A percentile compares a stretch with the other conserved stretches of the same genome.
phyloP scores from a whole-genome alignment of 2,888 invertebrate species.

The Hemaris fuciformis region DNA sequence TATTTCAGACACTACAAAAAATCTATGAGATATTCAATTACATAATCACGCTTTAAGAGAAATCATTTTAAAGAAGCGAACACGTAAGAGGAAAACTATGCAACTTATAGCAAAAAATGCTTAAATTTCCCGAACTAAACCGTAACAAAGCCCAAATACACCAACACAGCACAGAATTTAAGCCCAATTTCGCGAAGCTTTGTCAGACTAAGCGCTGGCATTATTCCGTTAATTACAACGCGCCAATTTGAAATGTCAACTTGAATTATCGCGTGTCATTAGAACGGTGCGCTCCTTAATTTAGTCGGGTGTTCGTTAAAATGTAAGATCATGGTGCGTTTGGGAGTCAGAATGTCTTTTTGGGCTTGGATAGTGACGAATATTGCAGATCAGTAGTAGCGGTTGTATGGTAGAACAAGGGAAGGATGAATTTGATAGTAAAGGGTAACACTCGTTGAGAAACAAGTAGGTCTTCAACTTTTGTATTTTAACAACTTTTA shows the following conservation, averaged over 20 bases:
- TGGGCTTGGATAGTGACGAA: neutral
- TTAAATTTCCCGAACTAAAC: neutral
- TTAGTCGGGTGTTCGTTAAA: conserved; percentile 13
- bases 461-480: too few relatives aligned
- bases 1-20: too few relatives aligned
- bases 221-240: conserved; percentile 16
- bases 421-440: too few relatives aligned
- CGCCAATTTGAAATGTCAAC: conserved; percentile 17
- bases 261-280: conserved; percentile 14
- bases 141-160: neutral
- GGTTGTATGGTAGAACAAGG: too few relatives aligned
- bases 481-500: too few relatives aligned
- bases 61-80: too few relatives aligned
- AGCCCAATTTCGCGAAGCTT: conserved; percentile 6
- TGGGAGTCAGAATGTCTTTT: neutral
- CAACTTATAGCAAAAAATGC: too few relatives aligned
- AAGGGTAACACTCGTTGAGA: too few relatives aligned
- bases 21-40: too few relatives aligned
- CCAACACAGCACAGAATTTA: conserved; percentile 2
- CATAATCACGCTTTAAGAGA: too few relatives aligned
- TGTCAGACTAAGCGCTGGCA: conserved; percentile 5
- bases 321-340: neutral
- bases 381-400: too few relatives aligned
- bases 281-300: conserved; percentile 12
- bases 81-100: too few relatives aligned